Evolutionary conservation across 2,797 vertebrate species (phyloP).

Genomic region (Acestrorhynchus altus): DNA sequence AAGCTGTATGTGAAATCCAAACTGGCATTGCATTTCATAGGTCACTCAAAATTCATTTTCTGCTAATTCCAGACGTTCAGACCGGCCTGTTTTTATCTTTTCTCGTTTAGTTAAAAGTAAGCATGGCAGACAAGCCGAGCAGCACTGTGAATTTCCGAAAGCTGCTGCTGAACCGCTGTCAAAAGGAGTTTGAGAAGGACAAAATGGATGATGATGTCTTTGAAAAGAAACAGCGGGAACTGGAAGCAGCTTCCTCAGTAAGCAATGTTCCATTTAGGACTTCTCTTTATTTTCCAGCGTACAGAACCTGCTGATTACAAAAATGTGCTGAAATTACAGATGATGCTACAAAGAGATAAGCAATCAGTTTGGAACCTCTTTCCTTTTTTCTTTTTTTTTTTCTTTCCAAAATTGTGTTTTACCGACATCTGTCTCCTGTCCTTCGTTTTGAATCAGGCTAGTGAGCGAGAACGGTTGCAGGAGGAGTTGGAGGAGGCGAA

Average conservation of each 20-base stretch:
- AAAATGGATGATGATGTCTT: slow-evolving; percentile 88
- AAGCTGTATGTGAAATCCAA: not conserved
- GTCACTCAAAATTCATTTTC: not conserved
- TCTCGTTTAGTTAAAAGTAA: slow-evolving; percentile 82
- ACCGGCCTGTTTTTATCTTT: slow-evolving; percentile 13
- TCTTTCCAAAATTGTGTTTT: too few species aligned
- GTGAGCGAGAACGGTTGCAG: slow-evolving; percentile 82
- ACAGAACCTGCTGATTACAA: not conserved
- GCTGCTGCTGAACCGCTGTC: slow-evolving; percentile 87
- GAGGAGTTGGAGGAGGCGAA: slow-evolving; percentile 88
- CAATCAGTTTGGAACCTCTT: not conserved
- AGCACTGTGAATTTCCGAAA: slow-evolving; percentile 89
- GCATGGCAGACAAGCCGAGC: slow-evolving; percentile 88
- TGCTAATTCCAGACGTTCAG: not conserved
- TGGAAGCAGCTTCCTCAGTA: slow-evolving; percentile 76
- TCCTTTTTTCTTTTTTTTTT: not conserved
- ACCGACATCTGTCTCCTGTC: not conserved
- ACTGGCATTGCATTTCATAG: not conserved
- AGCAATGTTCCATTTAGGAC: slow-evolving; percentile 15
- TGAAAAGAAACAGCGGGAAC: slow-evolving; percentile 87
- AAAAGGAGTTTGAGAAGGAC: slow-evolving; percentile 91
- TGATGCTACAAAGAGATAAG: slow-evolving; percentile 18
- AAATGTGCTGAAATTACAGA: slow-evolving; percentile 17
- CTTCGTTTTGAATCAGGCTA: slow-evolving; percentile 66
- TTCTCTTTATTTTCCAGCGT: slow-evolving; percentile 18